Conservation (phyloP, 1,140 invertebrate genomes). For the Diorhabda elongata region DNA sequence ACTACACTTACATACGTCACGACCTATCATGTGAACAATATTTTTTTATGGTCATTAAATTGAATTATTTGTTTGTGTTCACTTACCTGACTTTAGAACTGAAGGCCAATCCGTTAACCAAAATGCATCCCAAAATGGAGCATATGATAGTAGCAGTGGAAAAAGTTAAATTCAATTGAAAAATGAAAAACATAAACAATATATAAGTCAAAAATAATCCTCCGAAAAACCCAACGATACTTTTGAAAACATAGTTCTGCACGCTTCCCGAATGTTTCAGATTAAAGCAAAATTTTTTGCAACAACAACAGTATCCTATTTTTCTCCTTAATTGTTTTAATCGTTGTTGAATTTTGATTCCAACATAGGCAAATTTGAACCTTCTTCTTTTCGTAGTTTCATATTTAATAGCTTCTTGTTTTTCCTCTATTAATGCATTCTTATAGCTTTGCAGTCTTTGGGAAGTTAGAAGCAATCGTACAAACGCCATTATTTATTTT, state of each 20-base stretch:
- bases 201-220: constrained; percentile 61
- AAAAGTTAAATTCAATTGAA: constrained; percentile 57
- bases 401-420: constrained; percentile 31
- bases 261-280: constrained; percentile 54
- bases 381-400: constrained; percentile 21
- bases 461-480: constrained; percentile 36
- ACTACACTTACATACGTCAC: too few species aligned
- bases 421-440: constrained; percentile 36
- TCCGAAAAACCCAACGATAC: constrained; percentile 56
- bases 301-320: constrained; percentile 27
- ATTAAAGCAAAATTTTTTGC: constrained; percentile 40
- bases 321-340: constrained; percentile 29
- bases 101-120: constrained; percentile 64
- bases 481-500: constrained; percentile 33
- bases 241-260: constrained; percentile 58
- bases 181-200: constrained; percentile 61
- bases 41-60: too few species aligned
- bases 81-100: constrained; percentile 58
- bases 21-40: too few species aligned
- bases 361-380: constrained; percentile 32
- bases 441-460: constrained; percentile 27
- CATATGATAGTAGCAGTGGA: constrained; percentile 57
- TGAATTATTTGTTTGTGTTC: too few species aligned
- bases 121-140: constrained; percentile 56
- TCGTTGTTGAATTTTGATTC: constrained; percentile 23